Conservation (phyloP, 2,888 invertebrate genomes). For the Oscheius onirici region DNA sequence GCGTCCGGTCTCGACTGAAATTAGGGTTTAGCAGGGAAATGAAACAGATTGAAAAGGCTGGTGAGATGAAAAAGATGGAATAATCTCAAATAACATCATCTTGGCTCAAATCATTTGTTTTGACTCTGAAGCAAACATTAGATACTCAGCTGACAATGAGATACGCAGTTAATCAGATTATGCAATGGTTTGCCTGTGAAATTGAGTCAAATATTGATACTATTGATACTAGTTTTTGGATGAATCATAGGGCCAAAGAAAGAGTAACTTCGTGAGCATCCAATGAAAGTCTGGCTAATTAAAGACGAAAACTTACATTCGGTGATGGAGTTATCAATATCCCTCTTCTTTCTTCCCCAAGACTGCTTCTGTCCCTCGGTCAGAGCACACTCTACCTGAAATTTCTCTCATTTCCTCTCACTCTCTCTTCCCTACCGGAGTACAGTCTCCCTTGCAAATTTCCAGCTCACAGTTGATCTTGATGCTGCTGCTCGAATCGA, state of each 20-base stretch:
- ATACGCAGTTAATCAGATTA: too few relatives aligned
- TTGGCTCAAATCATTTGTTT: too few relatives aligned
- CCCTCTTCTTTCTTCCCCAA: conserved; percentile 71
- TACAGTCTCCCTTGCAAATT: conserved; percentile 70
- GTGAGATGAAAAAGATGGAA: too few relatives aligned
- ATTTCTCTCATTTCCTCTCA: neutral
- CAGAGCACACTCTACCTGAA: conserved; percentile 63
- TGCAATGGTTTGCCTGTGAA: too few relatives aligned
- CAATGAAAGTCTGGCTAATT: neutral
- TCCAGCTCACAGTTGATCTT: conserved; percentile 69
- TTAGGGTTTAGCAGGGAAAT: neutral
- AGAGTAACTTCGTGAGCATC: neutral
- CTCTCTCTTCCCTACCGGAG: conserved; percentile 50
- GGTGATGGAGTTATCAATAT: conserved; percentile 52
- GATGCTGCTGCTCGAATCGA: conserved; percentile 68
- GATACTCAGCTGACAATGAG: too few relatives aligned
- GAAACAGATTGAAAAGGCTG: too few relatives aligned
- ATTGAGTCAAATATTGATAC: too few relatives aligned
- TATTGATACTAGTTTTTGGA: too few relatives aligned
- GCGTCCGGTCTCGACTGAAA: conserved; percentile 69
- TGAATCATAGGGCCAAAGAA: too few relatives aligned
- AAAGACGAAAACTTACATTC: conserved; percentile 45
- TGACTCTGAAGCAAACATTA: too few relatives aligned
- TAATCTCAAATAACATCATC: too few relatives aligned
- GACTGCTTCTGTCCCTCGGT: conserved; percentile 60